A percentile compares a stretch with the other conserved stretches of the same genome.
Evolutionary conservation across 2,113 vertebrate species (phyloP).

Genomic region (Myodes glareolus): DNA sequence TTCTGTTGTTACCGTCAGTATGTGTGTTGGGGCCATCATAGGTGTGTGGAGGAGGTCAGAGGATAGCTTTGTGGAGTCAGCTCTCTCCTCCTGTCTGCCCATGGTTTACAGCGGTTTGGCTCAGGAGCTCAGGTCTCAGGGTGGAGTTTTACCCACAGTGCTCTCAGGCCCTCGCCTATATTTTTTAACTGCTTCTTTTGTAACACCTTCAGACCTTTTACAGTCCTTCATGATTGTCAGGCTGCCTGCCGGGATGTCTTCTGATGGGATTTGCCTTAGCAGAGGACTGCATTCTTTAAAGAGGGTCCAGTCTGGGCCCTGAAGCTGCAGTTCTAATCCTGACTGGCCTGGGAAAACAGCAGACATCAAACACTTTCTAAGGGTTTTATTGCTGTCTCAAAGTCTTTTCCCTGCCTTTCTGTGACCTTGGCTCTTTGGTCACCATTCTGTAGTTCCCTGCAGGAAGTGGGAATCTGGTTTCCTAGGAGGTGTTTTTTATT

Average conservation of each 20-base stretch:
- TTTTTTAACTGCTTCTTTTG: not conserved
- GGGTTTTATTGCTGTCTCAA: not conserved
- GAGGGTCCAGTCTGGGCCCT: not conserved
- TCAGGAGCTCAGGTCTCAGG: not conserved
- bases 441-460: not conserved
- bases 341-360: constrained; percentile 9
- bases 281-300: not conserved
- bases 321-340: constrained; percentile 27
- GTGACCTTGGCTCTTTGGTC: constrained; percentile 40
- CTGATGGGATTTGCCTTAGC: not conserved
- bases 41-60: not conserved
- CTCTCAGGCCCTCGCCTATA: not conserved
- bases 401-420: not conserved
- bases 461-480: not conserved
- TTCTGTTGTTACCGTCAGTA: too few relatives aligned
- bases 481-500: not conserved
- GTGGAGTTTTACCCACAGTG: not conserved
- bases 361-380: not conserved
- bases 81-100: not conserved
- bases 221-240: not conserved
- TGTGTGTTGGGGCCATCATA: not conserved
- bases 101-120: not conserved
- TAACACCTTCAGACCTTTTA: not conserved
- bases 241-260: not conserved
- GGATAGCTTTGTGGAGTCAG: too few relatives aligned